These are phyloP conservation scores for Pseudopleuronectes americanus DNA, from an alignment of 2,797 vertebrate genomes.

Conservation along the genomic window DNA sequence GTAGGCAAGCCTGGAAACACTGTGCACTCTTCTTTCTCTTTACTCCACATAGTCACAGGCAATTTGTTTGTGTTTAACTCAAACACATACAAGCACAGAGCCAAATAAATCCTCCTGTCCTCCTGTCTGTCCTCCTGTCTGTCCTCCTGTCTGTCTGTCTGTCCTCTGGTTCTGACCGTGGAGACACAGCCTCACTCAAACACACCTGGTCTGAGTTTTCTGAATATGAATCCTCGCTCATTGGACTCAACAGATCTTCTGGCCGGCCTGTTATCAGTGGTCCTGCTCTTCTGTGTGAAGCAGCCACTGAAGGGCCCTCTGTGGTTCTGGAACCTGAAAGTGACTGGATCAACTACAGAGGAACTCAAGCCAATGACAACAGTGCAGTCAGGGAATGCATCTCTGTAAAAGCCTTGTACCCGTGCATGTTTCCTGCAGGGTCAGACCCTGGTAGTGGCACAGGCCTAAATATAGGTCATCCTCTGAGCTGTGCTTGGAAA, in stretches of 20 bases:
- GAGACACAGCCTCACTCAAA: neutral
- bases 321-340: conserved; percentile 47
- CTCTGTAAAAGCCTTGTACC: conserved; percentile 20
- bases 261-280: conserved; percentile 22
- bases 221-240: no score
- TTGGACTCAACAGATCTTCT: conserved; percentile 33
- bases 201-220: neutral
- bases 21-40: no score
- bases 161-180: neutral
- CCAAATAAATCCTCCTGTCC: no score
- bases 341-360: conserved; percentile 24
- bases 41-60: conserved; percentile 21
- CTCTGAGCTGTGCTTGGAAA: conserved; percentile 45
- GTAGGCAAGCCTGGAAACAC: conserved; percentile 63
- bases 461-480: conserved; percentile 46
- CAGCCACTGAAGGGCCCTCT: conserved; percentile 23
- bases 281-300: conserved; percentile 17
- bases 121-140: neutral
- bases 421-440: conserved; percentile 11
- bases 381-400: conserved; percentile 18
- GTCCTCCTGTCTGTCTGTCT: no score
- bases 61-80: conserved; percentile 26
- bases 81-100: neutral
- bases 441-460: neutral
- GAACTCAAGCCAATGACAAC: conserved; percentile 39